phyloP scores from a whole-genome alignment of 2,113 vertebrate species.

The Chaetops frenatus region DNA sequence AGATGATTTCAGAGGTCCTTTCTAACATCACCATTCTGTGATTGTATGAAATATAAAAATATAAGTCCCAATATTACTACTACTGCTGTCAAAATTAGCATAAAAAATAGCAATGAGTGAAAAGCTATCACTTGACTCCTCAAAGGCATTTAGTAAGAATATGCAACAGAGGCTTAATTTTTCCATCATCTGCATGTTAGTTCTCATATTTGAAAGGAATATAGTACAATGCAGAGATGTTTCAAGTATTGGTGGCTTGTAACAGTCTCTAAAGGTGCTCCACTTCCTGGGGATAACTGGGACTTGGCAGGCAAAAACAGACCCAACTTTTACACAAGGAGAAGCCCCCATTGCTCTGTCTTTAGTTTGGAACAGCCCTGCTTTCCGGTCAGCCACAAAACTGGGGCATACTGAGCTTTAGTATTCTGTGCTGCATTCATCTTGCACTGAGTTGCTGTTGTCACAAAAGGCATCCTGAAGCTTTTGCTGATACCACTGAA shows the following conservation, averaged over 20 bases:
- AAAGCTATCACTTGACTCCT: background rate
- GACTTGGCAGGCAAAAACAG: background rate
- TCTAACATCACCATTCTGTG: background rate
- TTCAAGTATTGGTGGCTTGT: background rate
- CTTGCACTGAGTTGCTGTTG: background rate
- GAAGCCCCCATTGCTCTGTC: background rate
- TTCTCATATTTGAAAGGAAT: background rate
- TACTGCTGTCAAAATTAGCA: background rate
- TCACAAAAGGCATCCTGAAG: background rate
- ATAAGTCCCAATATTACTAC: background rate
- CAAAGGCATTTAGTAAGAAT: background rate
- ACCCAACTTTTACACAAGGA: background rate
- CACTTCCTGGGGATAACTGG: background rate
- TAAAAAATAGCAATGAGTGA: background rate
- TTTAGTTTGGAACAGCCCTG: background rate
- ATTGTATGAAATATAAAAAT: background rate
- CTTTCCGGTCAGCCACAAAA: background rate
- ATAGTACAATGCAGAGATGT: background rate
- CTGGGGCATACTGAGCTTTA: background rate
- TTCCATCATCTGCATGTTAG: background rate
- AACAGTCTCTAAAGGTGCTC: background rate
- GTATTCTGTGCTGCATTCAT: background rate
- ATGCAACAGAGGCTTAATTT: background rate
- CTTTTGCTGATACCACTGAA: background rate
- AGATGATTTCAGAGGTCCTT: background rate